Conservation (phyloP, 2,888 invertebrate species). For the Papilio demoleus region DNA sequence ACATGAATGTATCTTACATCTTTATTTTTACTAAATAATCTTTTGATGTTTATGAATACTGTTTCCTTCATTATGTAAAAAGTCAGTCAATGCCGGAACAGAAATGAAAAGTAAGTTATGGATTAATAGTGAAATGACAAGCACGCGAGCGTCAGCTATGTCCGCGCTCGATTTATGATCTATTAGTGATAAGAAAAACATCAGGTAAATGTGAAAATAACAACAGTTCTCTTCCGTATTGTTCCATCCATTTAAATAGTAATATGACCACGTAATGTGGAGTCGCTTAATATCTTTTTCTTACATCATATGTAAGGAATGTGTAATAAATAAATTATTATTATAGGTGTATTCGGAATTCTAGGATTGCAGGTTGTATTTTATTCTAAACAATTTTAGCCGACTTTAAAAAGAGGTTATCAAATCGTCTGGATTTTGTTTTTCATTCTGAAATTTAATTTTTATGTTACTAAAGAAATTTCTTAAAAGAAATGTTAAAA, state of each 20-base stretch:
- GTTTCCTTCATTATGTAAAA: constrained; percentile 13
- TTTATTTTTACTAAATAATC: background rate
- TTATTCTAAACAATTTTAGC: no score
- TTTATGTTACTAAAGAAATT: no score
- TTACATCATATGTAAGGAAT: background rate
- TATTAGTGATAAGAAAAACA: constrained; percentile 39
- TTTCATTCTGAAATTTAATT: no score
- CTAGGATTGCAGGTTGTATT: no score
- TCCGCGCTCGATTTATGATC: constrained; percentile 31
- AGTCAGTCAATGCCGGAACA: constrained; percentile 42
- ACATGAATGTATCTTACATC: no score
- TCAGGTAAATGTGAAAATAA: constrained; percentile 36
- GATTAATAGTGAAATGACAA: constrained; percentile 52
- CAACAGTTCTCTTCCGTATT: constrained; percentile 21
- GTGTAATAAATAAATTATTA: background rate
- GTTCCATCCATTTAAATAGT: background rate
- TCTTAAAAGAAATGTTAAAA: no score
- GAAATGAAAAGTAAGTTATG: constrained; percentile 54
- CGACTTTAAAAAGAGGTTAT: no score
- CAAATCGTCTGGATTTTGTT: no score
- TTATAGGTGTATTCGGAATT: background rate
- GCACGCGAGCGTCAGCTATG: constrained; percentile 45
- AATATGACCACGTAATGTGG: background rate
- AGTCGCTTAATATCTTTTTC: background rate
- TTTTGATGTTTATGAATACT: background rate